A percentile compares a stretch with the other conserved stretches of the same genome.
Conservation (phyloP, 2,797 vertebrate species). For the Hafferia zeledoni region DNA sequence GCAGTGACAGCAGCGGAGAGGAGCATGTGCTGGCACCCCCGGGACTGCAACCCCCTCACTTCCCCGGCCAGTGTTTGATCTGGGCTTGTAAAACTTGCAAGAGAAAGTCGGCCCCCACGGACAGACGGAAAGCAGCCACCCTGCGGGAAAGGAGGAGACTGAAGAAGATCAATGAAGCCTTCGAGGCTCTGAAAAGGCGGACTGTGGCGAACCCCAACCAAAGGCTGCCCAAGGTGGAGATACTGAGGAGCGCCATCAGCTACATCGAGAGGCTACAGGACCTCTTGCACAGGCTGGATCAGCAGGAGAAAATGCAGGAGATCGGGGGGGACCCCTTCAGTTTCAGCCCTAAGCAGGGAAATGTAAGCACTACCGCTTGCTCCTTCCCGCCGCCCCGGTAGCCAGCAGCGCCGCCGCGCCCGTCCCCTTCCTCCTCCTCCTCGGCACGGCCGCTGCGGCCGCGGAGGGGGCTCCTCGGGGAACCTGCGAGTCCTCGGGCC, state of each 20-base stretch:
- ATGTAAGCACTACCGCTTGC: constrained; percentile 69
- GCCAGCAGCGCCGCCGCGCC: not conserved
- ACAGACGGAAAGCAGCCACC: constrained; percentile 94
- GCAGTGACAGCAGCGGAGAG: constrained; percentile 92
- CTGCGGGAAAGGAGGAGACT: constrained; percentile 92
- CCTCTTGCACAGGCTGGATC: constrained; percentile 90
- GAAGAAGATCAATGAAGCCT: constrained; percentile 99
- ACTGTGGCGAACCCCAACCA: constrained; percentile 96
- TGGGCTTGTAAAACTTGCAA: constrained; percentile 99
- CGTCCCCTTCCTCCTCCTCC: not conserved
- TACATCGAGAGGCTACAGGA: constrained; percentile 97
- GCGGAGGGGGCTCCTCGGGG: not conserved
- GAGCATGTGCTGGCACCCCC: constrained; percentile 93
- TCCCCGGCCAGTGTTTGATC: constrained; percentile 93
- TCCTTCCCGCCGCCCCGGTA: not conserved
- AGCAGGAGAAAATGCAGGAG: constrained; percentile 86
- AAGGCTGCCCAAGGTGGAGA: constrained; percentile 97
- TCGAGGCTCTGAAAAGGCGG: constrained; percentile 93
- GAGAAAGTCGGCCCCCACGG: constrained; percentile 91
- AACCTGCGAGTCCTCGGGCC: not conserved
- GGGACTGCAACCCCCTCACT: constrained; percentile 88
- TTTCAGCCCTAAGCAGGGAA: constrained; percentile 76
- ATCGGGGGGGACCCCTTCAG: constrained; percentile 76
- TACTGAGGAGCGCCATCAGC: constrained; percentile 95
- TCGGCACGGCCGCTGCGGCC: not conserved